Base-by-base conservation (phyloP, 2,888 invertebrate species). In the Achlya flavicornis region DNA sequence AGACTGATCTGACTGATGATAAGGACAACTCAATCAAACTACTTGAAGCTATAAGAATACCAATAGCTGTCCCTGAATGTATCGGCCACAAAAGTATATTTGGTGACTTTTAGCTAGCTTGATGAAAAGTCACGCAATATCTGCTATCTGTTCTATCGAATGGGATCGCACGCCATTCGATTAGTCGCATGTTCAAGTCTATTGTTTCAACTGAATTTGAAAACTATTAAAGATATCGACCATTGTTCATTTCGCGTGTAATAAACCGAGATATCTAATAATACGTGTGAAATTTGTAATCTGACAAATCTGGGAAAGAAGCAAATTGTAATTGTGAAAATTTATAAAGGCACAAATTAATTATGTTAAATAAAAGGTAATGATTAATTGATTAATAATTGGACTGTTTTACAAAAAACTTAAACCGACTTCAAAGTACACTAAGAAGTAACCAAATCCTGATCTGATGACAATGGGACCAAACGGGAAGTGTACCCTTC, bases 71-170 rank as follows among this genome's bases (percentile, higher is more conserved):
- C 35, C 10, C 11, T 12, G 41, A 41, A 41, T 59, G 38, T 59
- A 59, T 59, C 19, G 46, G 6, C 46, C 53, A 53, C 53, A 53
- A n/a, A 16, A 53, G 19, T 19, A 19, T 60, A 60, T 26, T 26
- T 16, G 43, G 43, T 41, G 43, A 60, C 43, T 60, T 41, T 53
- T 53, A 19, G 48, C 48, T 48, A 16, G 11, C 59, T 41, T 19
- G 41, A 59, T 26, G 12, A 19, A 59, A 60, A 60, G 60, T 43
- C 60, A 60, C 60, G 60, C 60, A 60, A 43, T 43, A 43, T 53
- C 19, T 53, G 43, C 14, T 41, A 41, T 60, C 41, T 43, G 8
- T 43, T 60, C 3, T 41, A 60, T 60, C 60, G 60, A 60, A 38
- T 59, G 41, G 38, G 59, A 19, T 19, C 43, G 41, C 60, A 60